A percentile compares a stretch with the other conserved stretches of the same genome.
Evolutionary conservation across 2,888 invertebrate species (phyloP).

Genomic region (Pristionchus mayeri): DNA sequence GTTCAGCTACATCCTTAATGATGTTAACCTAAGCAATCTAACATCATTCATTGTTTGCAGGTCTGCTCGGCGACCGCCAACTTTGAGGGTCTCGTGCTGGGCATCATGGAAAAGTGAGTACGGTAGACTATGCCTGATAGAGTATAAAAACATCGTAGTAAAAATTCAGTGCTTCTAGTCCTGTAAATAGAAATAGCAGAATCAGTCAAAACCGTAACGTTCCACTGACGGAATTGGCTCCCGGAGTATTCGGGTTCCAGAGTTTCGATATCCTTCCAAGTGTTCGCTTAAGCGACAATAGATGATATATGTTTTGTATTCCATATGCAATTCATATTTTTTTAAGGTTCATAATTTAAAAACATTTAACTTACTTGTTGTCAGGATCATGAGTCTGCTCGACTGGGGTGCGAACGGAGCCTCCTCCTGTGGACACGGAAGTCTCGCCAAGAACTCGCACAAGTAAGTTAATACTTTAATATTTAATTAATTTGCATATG

Average conservation of each 20-base stretch:
- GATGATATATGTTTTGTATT: too few species aligned
- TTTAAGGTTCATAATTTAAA: constrained; percentile 41
- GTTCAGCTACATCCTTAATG: too few species aligned
- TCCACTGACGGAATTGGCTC: too few species aligned
- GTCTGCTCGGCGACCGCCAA: constrained; percentile 87
- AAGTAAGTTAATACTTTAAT: not conserved
- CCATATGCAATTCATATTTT: constrained; percentile 17
- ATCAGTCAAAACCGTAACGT: too few species aligned
- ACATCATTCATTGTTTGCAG: not conserved
- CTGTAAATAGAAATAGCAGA: too few species aligned
- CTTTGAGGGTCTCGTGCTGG: constrained; percentile 90
- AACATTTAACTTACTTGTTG: not conserved
- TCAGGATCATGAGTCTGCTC: not conserved
- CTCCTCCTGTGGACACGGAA: constrained; percentile 42
- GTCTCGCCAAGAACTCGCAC: constrained; percentile 39
- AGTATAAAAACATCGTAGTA: too few species aligned
- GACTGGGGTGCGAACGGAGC: constrained; percentile 47
- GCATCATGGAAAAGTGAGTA: constrained; percentile 85
- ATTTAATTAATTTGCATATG: not conserved
- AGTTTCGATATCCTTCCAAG: too few species aligned
- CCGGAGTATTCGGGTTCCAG: too few species aligned
- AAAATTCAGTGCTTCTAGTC: too few species aligned
- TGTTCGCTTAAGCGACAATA: constrained; percentile 49
- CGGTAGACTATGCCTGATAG: not conserved
- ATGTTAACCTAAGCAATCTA: too few species aligned